Evolutionary conservation across 2,888 invertebrate genomes (phyloP).

Genomic region (Polydrusus cervinus): DNA sequence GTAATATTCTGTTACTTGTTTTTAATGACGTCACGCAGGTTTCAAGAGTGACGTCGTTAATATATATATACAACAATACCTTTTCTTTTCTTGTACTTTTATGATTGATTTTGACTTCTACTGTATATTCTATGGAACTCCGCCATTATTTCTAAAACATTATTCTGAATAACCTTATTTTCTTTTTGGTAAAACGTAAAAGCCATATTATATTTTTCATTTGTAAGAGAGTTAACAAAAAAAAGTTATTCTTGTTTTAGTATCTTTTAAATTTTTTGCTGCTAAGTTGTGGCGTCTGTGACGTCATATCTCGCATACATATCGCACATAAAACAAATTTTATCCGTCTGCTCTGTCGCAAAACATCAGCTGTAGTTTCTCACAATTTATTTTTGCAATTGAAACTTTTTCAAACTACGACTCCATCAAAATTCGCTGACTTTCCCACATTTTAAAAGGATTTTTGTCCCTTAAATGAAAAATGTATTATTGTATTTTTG

Average conservation of each 20-base stretch:
- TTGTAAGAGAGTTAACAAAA: not conserved
- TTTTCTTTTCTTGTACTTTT: no score
- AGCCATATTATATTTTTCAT: no score
- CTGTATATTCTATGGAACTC: no score
- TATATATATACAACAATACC: no score
- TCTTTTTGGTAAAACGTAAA: no score
- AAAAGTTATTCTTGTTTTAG: not conserved
- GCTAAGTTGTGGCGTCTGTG: not conserved
- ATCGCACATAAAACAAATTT: conserved; percentile 9
- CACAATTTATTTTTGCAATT: conserved; percentile 36
- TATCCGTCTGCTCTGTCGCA: conserved; percentile 3
- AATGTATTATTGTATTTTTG: conserved; percentile 7
- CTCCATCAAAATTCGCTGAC: conserved; percentile 29
- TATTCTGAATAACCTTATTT: no score
- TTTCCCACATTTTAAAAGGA: conserved; percentile 22
- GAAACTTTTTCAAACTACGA: conserved; percentile 36
- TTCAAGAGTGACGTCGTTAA: no score
- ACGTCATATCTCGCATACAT: conserved; percentile 5
- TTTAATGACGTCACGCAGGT: no score
- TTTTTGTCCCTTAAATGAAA: conserved; percentile 11
- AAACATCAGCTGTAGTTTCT: conserved; percentile 23
- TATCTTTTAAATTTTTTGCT: conserved; percentile 7
- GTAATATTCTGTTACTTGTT: no score
- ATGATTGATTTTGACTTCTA: no score
- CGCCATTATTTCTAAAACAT: no score